These are phyloP conservation scores for Cephalopachus bancanus DNA, from an alignment of 2,797 vertebrate species.

Conservation along the genomic window DNA sequence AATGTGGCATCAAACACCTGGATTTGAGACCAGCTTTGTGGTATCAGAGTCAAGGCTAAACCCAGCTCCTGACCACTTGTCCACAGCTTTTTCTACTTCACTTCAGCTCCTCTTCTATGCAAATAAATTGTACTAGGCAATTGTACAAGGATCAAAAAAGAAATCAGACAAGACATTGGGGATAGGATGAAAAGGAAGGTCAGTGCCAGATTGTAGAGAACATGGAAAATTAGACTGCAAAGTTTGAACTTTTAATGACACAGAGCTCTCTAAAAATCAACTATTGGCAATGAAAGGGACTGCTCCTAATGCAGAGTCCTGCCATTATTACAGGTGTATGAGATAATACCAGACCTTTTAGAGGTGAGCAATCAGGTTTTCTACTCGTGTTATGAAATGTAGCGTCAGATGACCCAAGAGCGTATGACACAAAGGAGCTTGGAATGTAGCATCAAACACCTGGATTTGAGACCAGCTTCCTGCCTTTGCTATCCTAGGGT, in stretches of 20 bases:
- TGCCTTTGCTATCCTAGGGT: neutral
- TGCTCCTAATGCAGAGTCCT: neutral
- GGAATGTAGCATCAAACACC: neutral
- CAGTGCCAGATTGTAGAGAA: neutral
- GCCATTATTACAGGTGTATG: neutral
- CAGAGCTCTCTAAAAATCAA: neutral
- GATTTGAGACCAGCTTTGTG: neutral
- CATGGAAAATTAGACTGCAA: neutral
- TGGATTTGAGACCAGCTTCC: neutral
- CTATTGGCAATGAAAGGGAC: neutral
- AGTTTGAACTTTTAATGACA: neutral
- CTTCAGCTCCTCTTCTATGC: neutral
- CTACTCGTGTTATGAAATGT: neutral
- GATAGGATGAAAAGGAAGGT: neutral
- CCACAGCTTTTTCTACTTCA: neutral
- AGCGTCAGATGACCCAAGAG: neutral
- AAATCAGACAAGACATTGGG: neutral
- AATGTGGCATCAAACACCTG: neutral
- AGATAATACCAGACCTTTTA: neutral
- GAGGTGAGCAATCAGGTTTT: neutral
- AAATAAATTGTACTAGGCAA: neutral
- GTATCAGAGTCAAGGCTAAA: neutral
- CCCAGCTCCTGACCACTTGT: neutral
- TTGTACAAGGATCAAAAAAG: neutral
- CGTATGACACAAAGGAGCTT: neutral